Evolutionary conservation across 1,140 invertebrate genomes (phyloP), one percentile per base, ranked within the genome.

Genomic region (Euglossa dilemma): DNA sequence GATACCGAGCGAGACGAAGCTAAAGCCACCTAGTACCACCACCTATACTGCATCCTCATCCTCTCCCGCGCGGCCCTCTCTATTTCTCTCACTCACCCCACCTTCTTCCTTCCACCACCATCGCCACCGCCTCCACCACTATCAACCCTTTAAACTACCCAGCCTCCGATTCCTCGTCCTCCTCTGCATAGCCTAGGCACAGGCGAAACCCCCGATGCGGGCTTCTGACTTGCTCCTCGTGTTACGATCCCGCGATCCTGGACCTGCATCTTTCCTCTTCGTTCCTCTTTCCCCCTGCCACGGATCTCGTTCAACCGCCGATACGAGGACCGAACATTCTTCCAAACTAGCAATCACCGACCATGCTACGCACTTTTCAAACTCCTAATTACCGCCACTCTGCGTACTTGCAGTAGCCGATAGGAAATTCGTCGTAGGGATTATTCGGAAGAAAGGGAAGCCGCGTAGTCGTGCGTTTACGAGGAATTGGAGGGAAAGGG

Each of bases 1-100:
- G 92, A 92, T 92, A 93, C 86, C 87, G 81, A 90, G 91, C 66
- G 92, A 92, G 92, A 92, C 88, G 89, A 91, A 80, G 75, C 88
- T 88, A 92, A 90, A 87, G 88, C 87, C 88, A 88, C 84, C 84
- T 83, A 85, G 85, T 84, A 84, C 83, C 87, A 88, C 77, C 83
- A 85, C 69, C 87, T 89, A 86, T 89, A 86, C 80, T 66, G 80
- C 74, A 83, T 85, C 88, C 86, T 83, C 66, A 50, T 56, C 61
- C 69, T 74, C 83, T 67, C 64, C n/a, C n/a, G n/a, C n/a, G n/a
- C 78, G 45, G 76, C 54, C 23, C 78, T 74, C 52, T 73, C 84
- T 79, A 66, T 66, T 85, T 80, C 87, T 90, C 87, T 87, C 80
- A 75, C 79, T 73, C 78, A 75, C 78, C 71, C 88, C 73, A 80